Conservation (phyloP, 2,797 vertebrate species). For the Setipinna tenuifilis region DNA sequence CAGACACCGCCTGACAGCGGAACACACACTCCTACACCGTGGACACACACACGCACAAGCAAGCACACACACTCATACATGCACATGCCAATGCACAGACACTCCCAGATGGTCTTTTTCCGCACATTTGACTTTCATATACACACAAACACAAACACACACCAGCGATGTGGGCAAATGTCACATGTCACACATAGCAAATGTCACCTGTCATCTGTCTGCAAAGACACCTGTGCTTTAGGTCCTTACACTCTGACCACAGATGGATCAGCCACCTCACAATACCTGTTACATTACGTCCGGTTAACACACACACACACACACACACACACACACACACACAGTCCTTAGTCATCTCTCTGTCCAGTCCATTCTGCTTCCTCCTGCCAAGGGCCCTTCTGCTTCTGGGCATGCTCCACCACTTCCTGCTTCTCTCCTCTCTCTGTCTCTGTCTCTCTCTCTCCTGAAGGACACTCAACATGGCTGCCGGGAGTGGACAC, state of each 20-base stretch:
- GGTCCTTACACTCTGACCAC: too few species aligned
- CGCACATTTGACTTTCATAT: too few species aligned
- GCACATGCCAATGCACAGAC: conserved; percentile 39
- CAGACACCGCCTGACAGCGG: conserved; percentile 68
- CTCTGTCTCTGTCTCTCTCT: neutral
- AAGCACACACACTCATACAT: conserved; percentile 28
- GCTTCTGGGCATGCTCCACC: neutral
- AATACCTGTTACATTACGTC: too few species aligned
- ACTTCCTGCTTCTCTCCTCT: neutral
- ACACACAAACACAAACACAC: neutral
- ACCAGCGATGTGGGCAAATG: too few species aligned
- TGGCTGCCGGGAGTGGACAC: too few species aligned
- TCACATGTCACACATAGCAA: too few species aligned
- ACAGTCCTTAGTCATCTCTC: neutral
- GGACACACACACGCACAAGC: conserved; percentile 30
- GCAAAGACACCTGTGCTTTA: too few species aligned
- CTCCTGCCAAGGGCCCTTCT: neutral
- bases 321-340: conserved; percentile 5
- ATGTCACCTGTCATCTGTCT: too few species aligned
- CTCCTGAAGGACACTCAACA: neutral
- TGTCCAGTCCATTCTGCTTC: neutral
- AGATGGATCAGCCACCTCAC: too few species aligned
- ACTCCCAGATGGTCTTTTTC: neutral
- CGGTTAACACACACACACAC: neutral
- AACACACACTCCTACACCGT: neutral